Percentiles rank a stretch among this genome's conserved stretches.
Conservation (phyloP, 1,140 invertebrate species). For the Ladona fulva region DNA sequence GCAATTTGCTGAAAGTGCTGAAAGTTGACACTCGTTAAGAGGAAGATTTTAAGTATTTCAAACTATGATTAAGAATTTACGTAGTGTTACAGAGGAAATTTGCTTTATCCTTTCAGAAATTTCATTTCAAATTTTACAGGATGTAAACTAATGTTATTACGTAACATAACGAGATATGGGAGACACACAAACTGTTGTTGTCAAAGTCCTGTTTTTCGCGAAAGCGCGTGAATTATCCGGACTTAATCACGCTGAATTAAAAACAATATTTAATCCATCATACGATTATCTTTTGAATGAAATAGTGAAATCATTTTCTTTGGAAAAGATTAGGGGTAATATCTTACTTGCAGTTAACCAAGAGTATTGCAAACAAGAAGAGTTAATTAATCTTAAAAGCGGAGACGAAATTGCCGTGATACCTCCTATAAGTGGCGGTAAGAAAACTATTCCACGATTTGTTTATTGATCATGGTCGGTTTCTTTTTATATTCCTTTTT, state of each 20-base stretch:
- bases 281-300: constrained; percentile 45
- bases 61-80: no score
- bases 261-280: constrained; percentile 39
- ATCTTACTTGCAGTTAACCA: constrained; percentile 75
- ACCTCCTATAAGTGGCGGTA: constrained; percentile 79
- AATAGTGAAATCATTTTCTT: constrained; percentile 50
- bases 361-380: constrained; percentile 46
- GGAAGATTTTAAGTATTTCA: no score
- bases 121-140: no score
- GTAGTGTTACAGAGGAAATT: no score
- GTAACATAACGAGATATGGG: background rate
- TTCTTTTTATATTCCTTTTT: background rate
- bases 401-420: constrained; percentile 75
- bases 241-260: constrained; percentile 41
- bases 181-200: constrained; percentile 23
- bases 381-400: constrained; percentile 39
- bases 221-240: constrained; percentile 73
- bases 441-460: constrained; percentile 23
- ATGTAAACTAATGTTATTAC: no score
- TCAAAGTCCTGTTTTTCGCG: constrained; percentile 77
- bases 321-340: constrained; percentile 56
- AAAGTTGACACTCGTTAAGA: no score
- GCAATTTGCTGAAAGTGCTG: no score
- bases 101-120: no score
- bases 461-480: no score